These are phyloP conservation scores for Tachysurus fulvidraco DNA, from an alignment of 2,113 vertebrate species.

Conservation along the genomic window DNA sequence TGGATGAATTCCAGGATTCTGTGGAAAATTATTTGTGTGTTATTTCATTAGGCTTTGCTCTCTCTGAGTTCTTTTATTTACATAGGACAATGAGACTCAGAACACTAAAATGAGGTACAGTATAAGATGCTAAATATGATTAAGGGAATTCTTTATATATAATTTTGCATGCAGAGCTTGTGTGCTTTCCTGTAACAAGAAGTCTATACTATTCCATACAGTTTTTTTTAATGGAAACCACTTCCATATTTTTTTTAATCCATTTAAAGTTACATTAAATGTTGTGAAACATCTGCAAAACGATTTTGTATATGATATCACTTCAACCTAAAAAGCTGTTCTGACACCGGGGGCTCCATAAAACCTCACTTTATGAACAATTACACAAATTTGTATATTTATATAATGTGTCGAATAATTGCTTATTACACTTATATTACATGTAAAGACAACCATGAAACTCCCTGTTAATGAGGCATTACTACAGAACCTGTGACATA, in stretches of 20 bases:
- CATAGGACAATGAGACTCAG: not conserved
- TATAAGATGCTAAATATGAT: not conserved
- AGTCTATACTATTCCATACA: not conserved
- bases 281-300: not conserved
- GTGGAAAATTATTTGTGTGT: not conserved
- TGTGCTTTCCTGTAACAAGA: too few species aligned
- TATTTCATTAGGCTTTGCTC: not conserved
- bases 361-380: not conserved
- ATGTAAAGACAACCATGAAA: too few species aligned
- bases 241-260: not conserved
- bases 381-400: not conserved
- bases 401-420: not conserved
- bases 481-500: not conserved
- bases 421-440: not conserved
- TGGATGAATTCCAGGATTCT: conserved; percentile 88
- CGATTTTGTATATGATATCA: not conserved
- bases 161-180: not conserved
- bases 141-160: not conserved
- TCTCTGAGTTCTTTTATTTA: not conserved
- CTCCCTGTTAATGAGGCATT: not conserved
- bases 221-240: not conserved
- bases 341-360: not conserved
- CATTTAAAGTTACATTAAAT: not conserved
- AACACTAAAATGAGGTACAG: not conserved
- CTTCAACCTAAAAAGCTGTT: not conserved